Percentiles rank a stretch among this genome's conserved stretches.
Evolutionary conservation across 2,797 vertebrate genomes (phyloP).

Genomic region (Acanthurus leucopareius): DNA sequence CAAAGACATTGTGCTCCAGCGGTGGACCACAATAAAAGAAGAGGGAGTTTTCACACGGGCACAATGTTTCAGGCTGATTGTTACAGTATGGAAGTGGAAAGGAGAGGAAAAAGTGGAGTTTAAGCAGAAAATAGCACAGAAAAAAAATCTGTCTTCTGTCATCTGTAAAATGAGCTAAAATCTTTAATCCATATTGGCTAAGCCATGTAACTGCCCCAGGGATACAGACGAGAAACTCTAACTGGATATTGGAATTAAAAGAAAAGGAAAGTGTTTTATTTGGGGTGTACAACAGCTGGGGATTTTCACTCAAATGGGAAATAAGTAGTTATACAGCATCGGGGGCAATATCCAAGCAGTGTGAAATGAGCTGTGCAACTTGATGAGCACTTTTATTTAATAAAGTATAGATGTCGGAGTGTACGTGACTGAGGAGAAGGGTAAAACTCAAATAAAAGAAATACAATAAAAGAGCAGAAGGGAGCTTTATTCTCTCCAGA

Average conservation of each 20-base stretch:
- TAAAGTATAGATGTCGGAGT: neutral
- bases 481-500: conserved; percentile 9
- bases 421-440: neutral
- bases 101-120: conserved; percentile 1
- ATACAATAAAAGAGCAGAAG: conserved; percentile 10
- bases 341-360: conserved; percentile 12
- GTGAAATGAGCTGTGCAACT: conserved; percentile 12
- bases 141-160: conserved; percentile 49
- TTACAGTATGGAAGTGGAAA: conserved; percentile 14
- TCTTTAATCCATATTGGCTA: conserved; percentile 57
- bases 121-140: conserved; percentile 31
- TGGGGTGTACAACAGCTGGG: conserved; percentile 16
- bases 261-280: conserved; percentile 45
- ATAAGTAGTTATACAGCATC: conserved; percentile 17
- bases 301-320: conserved; percentile 47
- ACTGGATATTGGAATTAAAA: conserved; percentile 45
- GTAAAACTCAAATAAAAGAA: neutral
- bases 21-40: neutral
- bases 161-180: conserved; percentile 58
- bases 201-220: conserved; percentile 34
- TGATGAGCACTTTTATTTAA: conserved; percentile 7
- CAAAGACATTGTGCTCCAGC: conserved; percentile 15
- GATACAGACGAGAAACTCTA: conserved; percentile 38
- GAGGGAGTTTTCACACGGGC: conserved; percentile 14
- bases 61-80: conserved; percentile 30